A percentile compares a stretch with the other conserved stretches of the same genome.
phyloP scores from a whole-genome alignment of 64 coral and sea anemone species.

The Hydrozoanthus tunicans region DNA sequence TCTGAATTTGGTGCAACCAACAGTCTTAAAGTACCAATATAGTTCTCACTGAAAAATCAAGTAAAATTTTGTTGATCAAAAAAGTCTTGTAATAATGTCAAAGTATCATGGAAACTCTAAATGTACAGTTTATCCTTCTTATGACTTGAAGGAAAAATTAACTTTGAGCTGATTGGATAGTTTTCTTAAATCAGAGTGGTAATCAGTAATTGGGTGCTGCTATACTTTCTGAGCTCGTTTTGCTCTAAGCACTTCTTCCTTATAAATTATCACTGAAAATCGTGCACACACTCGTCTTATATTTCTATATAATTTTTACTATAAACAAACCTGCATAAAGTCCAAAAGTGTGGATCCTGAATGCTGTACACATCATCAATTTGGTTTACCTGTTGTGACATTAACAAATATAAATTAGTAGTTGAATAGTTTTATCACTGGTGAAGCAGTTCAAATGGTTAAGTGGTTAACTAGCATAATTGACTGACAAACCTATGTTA shows the following conservation, averaged over 20 bases:
- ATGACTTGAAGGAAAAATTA: no score
- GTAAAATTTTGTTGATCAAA: not conserved
- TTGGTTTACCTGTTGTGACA: slow-evolving; percentile 83
- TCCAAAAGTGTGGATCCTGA: slow-evolving; percentile 99
- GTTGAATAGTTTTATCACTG: not conserved
- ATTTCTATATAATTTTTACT: no score
- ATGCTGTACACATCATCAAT: slow-evolving; percentile 98
- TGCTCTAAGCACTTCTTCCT: no score
- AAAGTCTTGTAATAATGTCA: no score
- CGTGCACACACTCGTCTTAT: no score
- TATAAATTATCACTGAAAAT: no score
- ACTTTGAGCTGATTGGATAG: no score
- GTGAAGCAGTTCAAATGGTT: no score
- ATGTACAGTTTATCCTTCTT: no score
- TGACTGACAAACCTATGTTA: no score
- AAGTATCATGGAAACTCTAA: no score
- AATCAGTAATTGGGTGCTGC: not conserved
- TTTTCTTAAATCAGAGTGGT: not conserved
- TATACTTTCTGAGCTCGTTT: not conserved
- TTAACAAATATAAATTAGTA: not conserved
- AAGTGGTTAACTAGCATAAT: no score
- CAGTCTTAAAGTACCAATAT: slow-evolving; percentile 82
- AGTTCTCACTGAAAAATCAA: slow-evolving; percentile 66
- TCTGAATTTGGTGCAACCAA: slow-evolving; percentile 89
- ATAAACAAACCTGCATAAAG: slow-evolving; percentile 74